These are phyloP conservation scores for Achroia grisella DNA, from an alignment of 1,140 invertebrate genomes.

Conservation along the genomic window DNA sequence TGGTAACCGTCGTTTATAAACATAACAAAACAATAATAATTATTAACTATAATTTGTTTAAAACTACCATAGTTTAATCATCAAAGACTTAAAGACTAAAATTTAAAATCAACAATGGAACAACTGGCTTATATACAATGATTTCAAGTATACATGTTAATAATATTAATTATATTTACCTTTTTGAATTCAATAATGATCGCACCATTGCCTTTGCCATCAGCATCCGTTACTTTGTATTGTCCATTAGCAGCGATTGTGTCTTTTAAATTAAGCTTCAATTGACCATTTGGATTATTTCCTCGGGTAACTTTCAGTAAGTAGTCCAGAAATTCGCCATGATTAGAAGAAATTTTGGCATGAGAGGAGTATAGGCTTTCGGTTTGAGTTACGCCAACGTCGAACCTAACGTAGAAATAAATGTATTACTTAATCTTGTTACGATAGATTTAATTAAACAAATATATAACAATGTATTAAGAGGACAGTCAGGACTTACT, in stretches of 20 bases:
- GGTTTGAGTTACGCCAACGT: constrained; percentile 69
- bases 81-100: no score
- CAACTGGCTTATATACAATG: not conserved
- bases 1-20: no score
- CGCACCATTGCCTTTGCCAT: constrained; percentile 75
- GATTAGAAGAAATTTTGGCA: constrained; percentile 64
- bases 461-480: constrained; percentile 3
- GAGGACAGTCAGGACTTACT: constrained; percentile 51
- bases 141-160: not conserved
- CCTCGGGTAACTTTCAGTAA: constrained; percentile 61
- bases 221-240: constrained; percentile 71
- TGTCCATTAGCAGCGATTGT: constrained; percentile 72
- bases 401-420: constrained; percentile 56
- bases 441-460: not conserved
- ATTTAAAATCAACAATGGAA: no score
- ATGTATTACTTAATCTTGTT: not conserved
- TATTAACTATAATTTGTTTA: no score
- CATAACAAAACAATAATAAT: no score
- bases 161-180: constrained; percentile 29
- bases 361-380: constrained; percentile 70
- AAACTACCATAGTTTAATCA: no score
- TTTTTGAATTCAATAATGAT: constrained; percentile 68
- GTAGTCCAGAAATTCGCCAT: constrained; percentile 73
- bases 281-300: constrained; percentile 59
- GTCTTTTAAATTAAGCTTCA: constrained; percentile 74